phyloP scores from a whole-genome alignment of 2,797 vertebrate species.

The Protonibea diacanthus region DNA sequence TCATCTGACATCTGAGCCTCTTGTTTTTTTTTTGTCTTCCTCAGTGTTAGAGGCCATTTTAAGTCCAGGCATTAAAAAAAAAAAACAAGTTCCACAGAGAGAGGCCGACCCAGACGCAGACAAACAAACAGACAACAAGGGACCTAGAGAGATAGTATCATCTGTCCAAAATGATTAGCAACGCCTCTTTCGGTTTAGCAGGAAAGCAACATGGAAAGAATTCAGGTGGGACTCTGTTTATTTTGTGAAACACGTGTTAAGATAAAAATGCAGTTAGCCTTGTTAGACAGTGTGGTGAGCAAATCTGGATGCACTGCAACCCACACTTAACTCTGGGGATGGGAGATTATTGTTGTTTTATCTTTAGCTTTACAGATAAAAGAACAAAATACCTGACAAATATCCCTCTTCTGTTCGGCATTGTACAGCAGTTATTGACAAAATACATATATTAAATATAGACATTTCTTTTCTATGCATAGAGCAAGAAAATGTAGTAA shows the following conservation, averaged over 20 bases:
- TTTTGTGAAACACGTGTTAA: neutral
- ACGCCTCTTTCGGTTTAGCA: neutral
- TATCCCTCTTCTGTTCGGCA: neutral
- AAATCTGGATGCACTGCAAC: neutral
- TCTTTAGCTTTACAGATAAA: neutral
- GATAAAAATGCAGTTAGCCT: conserved; percentile 30
- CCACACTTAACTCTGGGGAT: neutral
- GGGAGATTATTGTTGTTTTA: neutral
- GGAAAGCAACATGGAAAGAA: neutral
- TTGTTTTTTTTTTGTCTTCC: conserved; percentile 38
- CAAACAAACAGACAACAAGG: conserved; percentile 12
- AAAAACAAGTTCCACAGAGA: neutral
- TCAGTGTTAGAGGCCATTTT: conserved; percentile 36
- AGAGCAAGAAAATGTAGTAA: neutral
- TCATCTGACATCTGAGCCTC: conserved; percentile 49
- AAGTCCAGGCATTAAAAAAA: conserved; percentile 6
- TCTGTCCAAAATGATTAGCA: conserved; percentile 38
- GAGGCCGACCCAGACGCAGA: neutral
- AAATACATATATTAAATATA: neutral
- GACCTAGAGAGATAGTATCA: conserved; percentile 21
- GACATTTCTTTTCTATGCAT: neutral
- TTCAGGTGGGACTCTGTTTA: neutral
- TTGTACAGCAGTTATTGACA: neutral
- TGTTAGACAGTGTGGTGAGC: neutral
- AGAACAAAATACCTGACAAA: neutral